These are phyloP conservation scores for Tenodera sinensis DNA, from an alignment of 2,888 invertebrate species.

Conservation along the genomic window DNA sequence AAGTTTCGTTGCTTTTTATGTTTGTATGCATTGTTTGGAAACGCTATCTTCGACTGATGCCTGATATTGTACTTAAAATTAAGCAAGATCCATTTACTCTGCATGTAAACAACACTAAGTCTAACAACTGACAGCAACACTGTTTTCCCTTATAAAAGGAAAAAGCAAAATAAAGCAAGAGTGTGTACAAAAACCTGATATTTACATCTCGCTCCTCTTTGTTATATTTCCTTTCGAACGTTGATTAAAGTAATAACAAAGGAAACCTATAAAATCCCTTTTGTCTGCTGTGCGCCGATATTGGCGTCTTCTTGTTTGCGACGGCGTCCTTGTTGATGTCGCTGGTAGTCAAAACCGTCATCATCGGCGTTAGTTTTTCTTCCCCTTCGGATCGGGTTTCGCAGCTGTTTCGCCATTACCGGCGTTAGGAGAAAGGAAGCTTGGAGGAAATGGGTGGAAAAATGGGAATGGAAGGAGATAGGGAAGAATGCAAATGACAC, in stretches of 20 bases:
- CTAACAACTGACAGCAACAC: not conserved
- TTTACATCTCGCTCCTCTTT: not conserved
- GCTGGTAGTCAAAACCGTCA: not conserved
- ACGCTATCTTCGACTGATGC: no score
- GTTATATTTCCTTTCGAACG: not conserved
- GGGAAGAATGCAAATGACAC: conserved; percentile 19
- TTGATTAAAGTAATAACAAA: not conserved
- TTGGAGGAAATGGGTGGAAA: not conserved
- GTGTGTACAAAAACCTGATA: not conserved
- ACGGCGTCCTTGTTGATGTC: not conserved
- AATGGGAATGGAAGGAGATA: not conserved
- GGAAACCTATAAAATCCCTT: not conserved
- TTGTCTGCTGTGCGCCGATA: not conserved
- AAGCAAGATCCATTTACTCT: not conserved
- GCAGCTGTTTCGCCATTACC: not conserved
- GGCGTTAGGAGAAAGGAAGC: not conserved
- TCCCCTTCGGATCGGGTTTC: not conserved
- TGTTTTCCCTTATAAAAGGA: not conserved
- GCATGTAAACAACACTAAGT: not conserved
- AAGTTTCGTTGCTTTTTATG: no score
- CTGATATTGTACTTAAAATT: no score
- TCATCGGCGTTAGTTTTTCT: not conserved
- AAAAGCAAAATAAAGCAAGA: not conserved
- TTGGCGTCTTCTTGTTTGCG: not conserved
- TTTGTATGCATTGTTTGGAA: no score